Evolutionary conservation across 2,113 vertebrate species (phyloP), one percentile per base, ranked within the genome.

Genomic region (Chaenogobius annularis): DNA sequence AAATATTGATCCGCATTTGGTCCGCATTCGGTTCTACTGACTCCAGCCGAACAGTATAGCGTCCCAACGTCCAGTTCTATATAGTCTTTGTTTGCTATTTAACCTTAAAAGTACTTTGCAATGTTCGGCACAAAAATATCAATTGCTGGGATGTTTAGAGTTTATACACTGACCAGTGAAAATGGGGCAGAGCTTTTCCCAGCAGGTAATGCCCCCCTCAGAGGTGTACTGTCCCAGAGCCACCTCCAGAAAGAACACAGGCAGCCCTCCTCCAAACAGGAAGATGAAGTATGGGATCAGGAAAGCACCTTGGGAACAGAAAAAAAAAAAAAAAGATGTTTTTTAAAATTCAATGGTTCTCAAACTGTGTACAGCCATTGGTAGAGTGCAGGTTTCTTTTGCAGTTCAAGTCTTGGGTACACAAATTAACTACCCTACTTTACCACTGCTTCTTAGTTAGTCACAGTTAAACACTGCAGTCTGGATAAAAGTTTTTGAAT

Each of bases 241-340:
- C 52, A 99, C 96, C 89, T 99, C 98, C 93, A 99, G 92, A 92
- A 99, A 99, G 85, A 99, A 99, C 83, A 99, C 96, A 0, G 98
- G 98, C 86, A 99, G 93, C 86, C 98, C 98, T 52, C 98, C 96
- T 44, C 98, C 98, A 67, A 99, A 96, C 92, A 99, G 94, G 93
- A 99, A 99, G 91, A 99, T 98, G 91, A 95, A 95, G 94, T 99
- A 99, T 61, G 98, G 98, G 93, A 99, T 98, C 89, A 99, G 96
- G 93, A 99, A 99, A 0, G 97, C 97, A 94, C 98, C 98, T 99
- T 91, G 12, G 58, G 66, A 67, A 76, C 1, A 19, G 31, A n/a
- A 63, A n/a, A 81, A 0, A 74, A 55, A 1, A 20, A 31, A 1
- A 31, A 31, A 31, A 31, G 26, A 31, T n/a, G n/a, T n/a, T n/a